Percentiles rank a stretch among this genome's conserved stretches.
Evolutionary conservation across 2,888 invertebrate genomes (phyloP).

Genomic region (Alsophila aescularia): DNA sequence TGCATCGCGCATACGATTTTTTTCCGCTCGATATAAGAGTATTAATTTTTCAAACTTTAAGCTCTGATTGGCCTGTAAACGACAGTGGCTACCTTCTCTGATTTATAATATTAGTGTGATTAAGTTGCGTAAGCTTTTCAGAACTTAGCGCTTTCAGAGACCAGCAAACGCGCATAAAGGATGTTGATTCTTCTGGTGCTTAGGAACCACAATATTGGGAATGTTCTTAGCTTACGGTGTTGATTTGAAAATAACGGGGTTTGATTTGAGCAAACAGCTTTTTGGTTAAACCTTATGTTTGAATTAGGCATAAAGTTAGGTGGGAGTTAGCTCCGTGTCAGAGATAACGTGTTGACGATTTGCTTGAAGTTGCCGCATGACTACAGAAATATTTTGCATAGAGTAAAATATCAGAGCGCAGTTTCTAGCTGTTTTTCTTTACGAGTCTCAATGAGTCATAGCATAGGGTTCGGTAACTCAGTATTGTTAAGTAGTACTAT

Average conservation of each 20-base stretch:
- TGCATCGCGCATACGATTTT: too few relatives aligned
- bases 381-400: too few relatives aligned
- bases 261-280: conserved; percentile 11
- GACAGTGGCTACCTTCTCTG: too few relatives aligned
- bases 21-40: too few relatives aligned
- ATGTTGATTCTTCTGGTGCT: background rate
- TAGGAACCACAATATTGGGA: background rate
- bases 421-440: too few relatives aligned
- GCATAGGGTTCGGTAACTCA: too few relatives aligned
- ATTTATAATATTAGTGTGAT: too few relatives aligned
- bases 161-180: background rate
- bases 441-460: too few relatives aligned
- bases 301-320: conserved; percentile 10
- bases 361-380: background rate
- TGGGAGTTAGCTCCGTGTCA: background rate
- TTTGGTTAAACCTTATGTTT: conserved; percentile 17
- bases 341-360: conserved; percentile 9
- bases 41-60: too few relatives aligned
- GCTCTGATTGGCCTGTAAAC: too few relatives aligned
- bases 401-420: too few relatives aligned
- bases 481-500: too few relatives aligned
- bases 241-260: conserved; percentile 7
- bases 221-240: conserved; percentile 3
- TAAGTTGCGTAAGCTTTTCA: background rate
- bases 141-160: background rate